Base-by-base conservation (phyloP, 1,140 invertebrate species). In the Drosophila punjabiensis region DNA sequence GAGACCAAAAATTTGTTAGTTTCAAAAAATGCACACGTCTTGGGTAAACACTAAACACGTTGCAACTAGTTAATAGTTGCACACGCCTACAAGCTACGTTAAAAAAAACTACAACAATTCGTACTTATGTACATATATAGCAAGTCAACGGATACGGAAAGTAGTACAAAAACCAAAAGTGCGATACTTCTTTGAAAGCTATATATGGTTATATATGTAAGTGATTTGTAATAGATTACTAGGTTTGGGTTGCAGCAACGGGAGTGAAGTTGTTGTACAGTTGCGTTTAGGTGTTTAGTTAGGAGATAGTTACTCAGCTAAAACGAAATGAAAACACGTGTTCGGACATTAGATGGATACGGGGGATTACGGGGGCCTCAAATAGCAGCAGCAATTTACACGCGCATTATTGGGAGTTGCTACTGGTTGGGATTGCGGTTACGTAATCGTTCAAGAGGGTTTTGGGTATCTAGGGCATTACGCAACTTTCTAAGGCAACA, bases 1-100 rank as follows among this genome's bases (percentile, higher is more conserved):
- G 76, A 91, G 88, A 91, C 78, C 88, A 91, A 91, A 91, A 92
- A 77, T 85, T 68, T 3, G 76, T 91, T 91, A 91, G 88, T 92
- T 90, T 81, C 47, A 91, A 86, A 90, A 80, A 77, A 62, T 14
- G n/a, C 14, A 35, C 45, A 52, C 30, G 24, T 50, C 39, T 35
- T 50, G 61, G 47, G 35, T 37, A 70, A 39, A 30, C 39, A 47
- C 5, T 47, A 30, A 45, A 33, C 32, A 35, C 39, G 39, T 65
- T 18, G 20, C 61, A 63, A 84, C 62, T 71, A 63, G 16, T 35
- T 47, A 9, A 45, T 35, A 45, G 47, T 55, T 56, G 24, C 24
- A 14, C 10, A 59, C 30, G 68, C 30, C 55, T 69, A 37, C 45
- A 52, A 48, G 30, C 81, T 71, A 71, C 58, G 24, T 48, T 58